Conservation (phyloP, 2,888 invertebrate species). For the Arrhopalites spinosus region DNA sequence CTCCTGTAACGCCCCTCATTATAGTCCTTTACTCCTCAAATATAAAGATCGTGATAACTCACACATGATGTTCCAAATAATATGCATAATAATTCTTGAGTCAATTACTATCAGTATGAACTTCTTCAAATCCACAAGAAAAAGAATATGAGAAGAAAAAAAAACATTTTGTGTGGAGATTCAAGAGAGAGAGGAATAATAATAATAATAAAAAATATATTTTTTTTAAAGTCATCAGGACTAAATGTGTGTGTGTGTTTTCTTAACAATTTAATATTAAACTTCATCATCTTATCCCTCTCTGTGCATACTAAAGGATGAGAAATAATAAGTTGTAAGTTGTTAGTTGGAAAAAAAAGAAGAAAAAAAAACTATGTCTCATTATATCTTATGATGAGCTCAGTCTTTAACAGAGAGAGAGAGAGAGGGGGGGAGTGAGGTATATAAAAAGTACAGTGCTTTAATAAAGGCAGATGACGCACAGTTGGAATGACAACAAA, state of each 20-base stretch:
- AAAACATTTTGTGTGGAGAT: neutral
- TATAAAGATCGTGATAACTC: constrained; percentile 52
- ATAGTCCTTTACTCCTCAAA: constrained; percentile 45
- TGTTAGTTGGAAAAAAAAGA: neutral
- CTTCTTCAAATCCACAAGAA: constrained; percentile 11
- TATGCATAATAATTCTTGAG: constrained; percentile 35
- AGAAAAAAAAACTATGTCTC: constrained; percentile 20
- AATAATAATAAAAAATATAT: no score
- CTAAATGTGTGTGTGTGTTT: constrained; percentile 20
- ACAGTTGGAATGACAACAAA: constrained; percentile 56
- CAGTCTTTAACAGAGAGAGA: neutral
- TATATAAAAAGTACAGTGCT: constrained; percentile 9
- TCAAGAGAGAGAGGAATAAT: neutral
- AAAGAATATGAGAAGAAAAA: neutral
- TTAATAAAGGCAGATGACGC: constrained; percentile 54
- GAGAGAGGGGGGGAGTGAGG: constrained; percentile 23
- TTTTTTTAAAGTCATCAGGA: constrained; percentile 33
- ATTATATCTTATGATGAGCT: constrained; percentile 24
- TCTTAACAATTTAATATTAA: constrained; percentile 26
- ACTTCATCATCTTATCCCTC: constrained; percentile 11
- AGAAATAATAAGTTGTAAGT: neutral
- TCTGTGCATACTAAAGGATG: neutral
- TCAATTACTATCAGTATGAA: constrained; percentile 34
- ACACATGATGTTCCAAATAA: constrained; percentile 41
- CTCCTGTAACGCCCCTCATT: constrained; percentile 52